These are phyloP conservation scores for Netelia inedita DNA, from an alignment of 2,888 invertebrate species.

Conservation along the genomic window DNA sequence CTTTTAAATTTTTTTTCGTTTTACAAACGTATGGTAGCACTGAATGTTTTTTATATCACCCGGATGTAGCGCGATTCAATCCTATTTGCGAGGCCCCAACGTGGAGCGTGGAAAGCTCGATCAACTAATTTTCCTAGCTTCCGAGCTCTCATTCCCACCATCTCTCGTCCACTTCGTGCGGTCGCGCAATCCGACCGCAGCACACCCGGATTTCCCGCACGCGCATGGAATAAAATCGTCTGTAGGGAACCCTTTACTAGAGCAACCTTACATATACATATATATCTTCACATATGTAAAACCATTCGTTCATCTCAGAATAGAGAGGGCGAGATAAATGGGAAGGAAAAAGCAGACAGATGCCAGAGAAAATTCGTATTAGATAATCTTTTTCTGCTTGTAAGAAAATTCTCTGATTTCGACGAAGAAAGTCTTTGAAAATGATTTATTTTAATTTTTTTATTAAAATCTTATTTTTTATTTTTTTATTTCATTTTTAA, in stretches of 20 bases:
- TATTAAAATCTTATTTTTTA: background rate
- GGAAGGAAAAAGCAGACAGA: background rate
- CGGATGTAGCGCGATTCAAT: background rate
- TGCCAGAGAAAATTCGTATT: background rate
- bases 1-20: no score
- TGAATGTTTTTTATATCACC: background rate
- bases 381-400: background rate
- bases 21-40: background rate
- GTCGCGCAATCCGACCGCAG: conserved; percentile 6
- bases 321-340: background rate
- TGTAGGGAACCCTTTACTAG: background rate
- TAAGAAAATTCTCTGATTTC: background rate
- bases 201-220: conserved; percentile 9
- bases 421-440: background rate
- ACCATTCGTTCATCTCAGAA: background rate
- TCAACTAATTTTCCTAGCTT: conserved; percentile 24
- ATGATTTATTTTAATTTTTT: background rate
- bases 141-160: background rate
- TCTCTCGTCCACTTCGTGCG: background rate
- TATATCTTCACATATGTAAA: background rate
- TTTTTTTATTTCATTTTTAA: background rate
- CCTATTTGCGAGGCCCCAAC: background rate
- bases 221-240: conserved; percentile 29
- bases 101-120: conserved; percentile 9
- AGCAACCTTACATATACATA: background rate